Evolutionary conservation across 2,113 vertebrate species (phyloP), one percentile per base, ranked within the genome.

Genomic region (Leucopsar rothschildi): DNA sequence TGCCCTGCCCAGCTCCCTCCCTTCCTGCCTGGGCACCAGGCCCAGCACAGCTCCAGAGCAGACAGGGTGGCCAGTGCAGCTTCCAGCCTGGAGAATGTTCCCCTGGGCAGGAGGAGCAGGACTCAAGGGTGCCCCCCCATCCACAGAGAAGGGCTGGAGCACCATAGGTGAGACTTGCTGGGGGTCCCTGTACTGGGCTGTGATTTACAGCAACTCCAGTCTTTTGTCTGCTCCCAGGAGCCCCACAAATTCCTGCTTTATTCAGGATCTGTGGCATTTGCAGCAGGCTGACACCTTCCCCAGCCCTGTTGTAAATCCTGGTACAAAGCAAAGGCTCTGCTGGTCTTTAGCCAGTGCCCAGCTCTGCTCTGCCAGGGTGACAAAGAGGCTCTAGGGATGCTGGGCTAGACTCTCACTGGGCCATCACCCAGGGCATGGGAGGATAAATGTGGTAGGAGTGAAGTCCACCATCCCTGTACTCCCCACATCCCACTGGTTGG

Each of bases 11-110:
- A 4, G 87, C 78, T 88, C 76, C 94, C 91, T 88, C 88, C 94
- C 96, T 97, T 95, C 93, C 94, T 96, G 90, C 88, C 64, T 17
- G 10, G 94, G 89, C 93, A 73, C 44, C 44, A 21, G 70, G 70
- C 66, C 44, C 86, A 18, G 88, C 28, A 5, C 7, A 0, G 78
- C 85, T 92, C 23, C 63, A 37, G 42, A 11, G n/a, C 23, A 3
- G 22, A 33, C 5, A 1, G 49, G 59, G 66, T 1, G 6, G 65
- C 61, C 11, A 2, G 3, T 49, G 66, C 31, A 53, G 50, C 64
- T 78, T 73, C 80, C 79, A 93, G 80, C 69, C 45, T 49, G 28
- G 45, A 55, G 53, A 82, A 61, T 3, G 25, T 65, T 27, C 33
- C 33, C 14, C 37, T 39, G 42, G 31, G 37, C 31, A 60, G 25